phyloP scores from a whole-genome alignment of 1,140 invertebrate genomes.

The Bombyx mori region ASM3026992v2 NC_085113.1:11789501-11790000 shows the following conservation, averaged over 20 bases:
- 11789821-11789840: no score
- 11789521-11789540: conserved; percentile 6
- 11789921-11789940: conserved; percentile 16
- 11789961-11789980: conserved; percentile 18
- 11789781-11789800: neutral
- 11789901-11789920: conserved; percentile 8
- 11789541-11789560: neutral
- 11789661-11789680: conserved; percentile 9
- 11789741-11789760: conserved; percentile 12
- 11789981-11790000: conserved; percentile 12
- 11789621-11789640: conserved; percentile 6
- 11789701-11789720: conserved; percentile 11
- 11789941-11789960: conserved; percentile 13
- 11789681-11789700: conserved; percentile 1
- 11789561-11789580: conserved; percentile 2
- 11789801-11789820: no score
- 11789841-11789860: conserved; percentile 11
- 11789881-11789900: conserved; percentile 5
- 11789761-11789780: conserved; percentile 13
- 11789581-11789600: conserved; percentile 6
- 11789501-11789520: conserved; percentile 4
- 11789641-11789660: conserved; percentile 6
- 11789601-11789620: conserved; percentile 6
- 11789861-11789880: conserved; percentile 8
- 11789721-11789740: conserved; percentile 9